Evolutionary conservation across 2,113 vertebrate genomes (phyloP).

Genomic region (Carollia perspicillata): DNA sequence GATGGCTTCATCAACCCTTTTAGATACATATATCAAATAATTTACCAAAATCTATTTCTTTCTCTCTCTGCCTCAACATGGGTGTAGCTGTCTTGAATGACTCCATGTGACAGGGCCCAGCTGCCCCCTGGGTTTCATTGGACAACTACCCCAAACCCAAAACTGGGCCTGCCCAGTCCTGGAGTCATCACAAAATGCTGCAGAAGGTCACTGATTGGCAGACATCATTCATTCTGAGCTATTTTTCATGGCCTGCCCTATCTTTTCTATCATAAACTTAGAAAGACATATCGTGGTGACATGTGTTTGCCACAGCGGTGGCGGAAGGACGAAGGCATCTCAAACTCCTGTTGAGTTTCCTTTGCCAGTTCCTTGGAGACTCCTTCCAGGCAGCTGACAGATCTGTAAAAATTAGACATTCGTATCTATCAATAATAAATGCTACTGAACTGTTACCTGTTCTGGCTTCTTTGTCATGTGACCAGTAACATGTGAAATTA

Average conservation of each 20-base stretch:
- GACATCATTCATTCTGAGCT: not conserved
- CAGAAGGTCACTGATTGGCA: not conserved
- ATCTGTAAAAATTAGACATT: slow-evolving; percentile 10
- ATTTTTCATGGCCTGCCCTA: not conserved
- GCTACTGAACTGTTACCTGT: not conserved
- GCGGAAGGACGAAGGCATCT: not conserved
- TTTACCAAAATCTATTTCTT: not conserved
- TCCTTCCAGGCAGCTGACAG: not conserved
- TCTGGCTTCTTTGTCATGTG: not conserved
- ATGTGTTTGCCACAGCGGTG: not conserved
- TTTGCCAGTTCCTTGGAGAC: not conserved
- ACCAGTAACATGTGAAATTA: not conserved
- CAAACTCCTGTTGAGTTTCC: not conserved
- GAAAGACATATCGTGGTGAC: not conserved
- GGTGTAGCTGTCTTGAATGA: not conserved
- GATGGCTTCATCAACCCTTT: not conserved
- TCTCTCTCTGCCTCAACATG: not conserved
- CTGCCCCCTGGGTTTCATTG: not conserved
- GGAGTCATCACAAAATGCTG: not conserved
- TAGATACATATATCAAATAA: not conserved
- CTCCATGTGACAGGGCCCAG: not conserved
- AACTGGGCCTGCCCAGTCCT: not conserved
- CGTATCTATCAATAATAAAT: not conserved
- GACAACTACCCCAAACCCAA: not conserved
- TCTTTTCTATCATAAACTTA: not conserved